Percentiles rank a stretch among this genome's conserved stretches.
These are phyloP conservation scores for Urocyon cinereoargenteus DNA, from an alignment of 2,797 vertebrate species.

Conservation along the genomic window DNA sequence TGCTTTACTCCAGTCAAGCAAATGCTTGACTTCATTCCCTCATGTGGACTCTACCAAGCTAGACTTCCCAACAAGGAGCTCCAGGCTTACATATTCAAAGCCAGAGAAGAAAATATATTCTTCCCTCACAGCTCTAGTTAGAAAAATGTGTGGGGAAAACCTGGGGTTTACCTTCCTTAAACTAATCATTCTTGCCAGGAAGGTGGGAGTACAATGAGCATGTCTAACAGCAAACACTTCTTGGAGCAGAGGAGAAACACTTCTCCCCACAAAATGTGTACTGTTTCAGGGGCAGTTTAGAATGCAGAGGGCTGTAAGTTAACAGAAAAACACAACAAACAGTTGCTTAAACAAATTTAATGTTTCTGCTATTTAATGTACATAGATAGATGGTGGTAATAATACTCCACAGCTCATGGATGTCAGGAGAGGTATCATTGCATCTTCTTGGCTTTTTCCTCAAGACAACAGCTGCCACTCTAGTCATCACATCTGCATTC, in stretches of 20 bases:
- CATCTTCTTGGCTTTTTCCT: conserved; percentile 1
- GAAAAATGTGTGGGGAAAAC: not conserved
- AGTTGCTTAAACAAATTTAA: not conserved
- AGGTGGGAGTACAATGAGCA: not conserved
- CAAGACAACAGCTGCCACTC: not conserved
- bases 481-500: not conserved
- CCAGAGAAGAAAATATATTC: not conserved
- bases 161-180: not conserved
- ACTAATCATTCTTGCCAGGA: not conserved
- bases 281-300: not conserved
- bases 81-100: not conserved
- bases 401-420: not conserved
- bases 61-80: not conserved
- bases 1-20: not conserved
- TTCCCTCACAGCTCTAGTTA: not conserved
- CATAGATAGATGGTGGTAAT: not conserved
- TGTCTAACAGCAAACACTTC: not conserved
- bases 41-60: not conserved
- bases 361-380: not conserved
- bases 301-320: not conserved
- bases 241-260: not conserved
- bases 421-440: not conserved
- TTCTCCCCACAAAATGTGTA: not conserved
- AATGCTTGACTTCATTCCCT: not conserved
- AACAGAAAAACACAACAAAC: not conserved